Evolutionary conservation across 2,888 invertebrate genomes (phyloP).

Genomic region (Nomada fabriciana): DNA sequence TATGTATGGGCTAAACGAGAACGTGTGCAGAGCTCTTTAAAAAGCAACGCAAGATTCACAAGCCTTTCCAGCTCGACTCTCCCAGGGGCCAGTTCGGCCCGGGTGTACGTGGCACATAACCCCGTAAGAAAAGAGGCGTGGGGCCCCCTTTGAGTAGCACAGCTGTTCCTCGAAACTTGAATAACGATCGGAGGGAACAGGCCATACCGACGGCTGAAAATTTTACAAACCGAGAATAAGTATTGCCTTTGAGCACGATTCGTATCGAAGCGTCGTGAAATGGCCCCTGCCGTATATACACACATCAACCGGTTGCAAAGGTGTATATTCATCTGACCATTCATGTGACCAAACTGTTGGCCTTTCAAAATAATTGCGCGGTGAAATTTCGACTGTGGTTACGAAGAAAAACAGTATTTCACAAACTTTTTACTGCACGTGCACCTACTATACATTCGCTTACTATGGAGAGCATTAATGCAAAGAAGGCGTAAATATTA

Average conservation of each 20-base stretch:
- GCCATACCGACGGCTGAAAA: slow-evolving; percentile 50
- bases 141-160: slow-evolving; percentile 69
- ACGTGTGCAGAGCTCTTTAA: slow-evolving; percentile 36
- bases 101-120: slow-evolving; percentile 46
- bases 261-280: slow-evolving; percentile 22
- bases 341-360: background rate
- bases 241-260: slow-evolving; percentile 31
- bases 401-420: too few species aligned
- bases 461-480: too few species aligned
- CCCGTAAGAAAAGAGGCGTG: slow-evolving; percentile 68
- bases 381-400: too few species aligned
- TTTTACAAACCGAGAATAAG: slow-evolving; percentile 58
- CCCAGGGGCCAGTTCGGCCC: slow-evolving; percentile 46
- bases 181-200: slow-evolving; percentile 69
- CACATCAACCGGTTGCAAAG: slow-evolving; percentile 9
- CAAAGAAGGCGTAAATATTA: too few species aligned
- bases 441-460: too few species aligned
- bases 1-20: slow-evolving; percentile 13
- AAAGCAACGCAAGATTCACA: slow-evolving; percentile 50
- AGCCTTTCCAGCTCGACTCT: slow-evolving; percentile 43
- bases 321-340: too few species aligned
- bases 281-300: background rate
- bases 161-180: slow-evolving; percentile 76
- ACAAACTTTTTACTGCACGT: too few species aligned
- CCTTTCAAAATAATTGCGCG: slow-evolving; percentile 1